Conservation (phyloP, 2,797 vertebrate genomes). For the Tauraco hartlaubi region DNA sequence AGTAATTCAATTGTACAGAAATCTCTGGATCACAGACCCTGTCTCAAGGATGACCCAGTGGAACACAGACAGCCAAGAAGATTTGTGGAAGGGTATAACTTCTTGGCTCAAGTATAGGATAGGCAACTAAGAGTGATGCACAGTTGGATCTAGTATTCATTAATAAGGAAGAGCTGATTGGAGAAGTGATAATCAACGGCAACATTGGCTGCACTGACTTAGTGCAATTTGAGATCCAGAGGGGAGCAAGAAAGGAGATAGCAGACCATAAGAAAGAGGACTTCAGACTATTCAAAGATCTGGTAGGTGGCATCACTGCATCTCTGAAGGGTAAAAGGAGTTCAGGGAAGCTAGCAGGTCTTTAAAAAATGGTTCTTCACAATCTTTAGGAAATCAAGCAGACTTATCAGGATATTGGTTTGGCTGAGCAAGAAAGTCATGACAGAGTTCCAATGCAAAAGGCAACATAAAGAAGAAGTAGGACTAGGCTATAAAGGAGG, state of each 20-base stretch:
- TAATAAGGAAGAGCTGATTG: neutral
- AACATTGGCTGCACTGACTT: neutral
- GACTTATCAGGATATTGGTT: neutral
- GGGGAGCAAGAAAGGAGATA: neutral
- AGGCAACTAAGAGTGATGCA: neutral
- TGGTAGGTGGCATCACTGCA: neutral
- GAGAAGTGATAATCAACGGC: neutral
- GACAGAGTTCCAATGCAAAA: neutral
- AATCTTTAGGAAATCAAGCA: neutral
- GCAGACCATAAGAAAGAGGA: neutral
- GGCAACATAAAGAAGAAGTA: neutral
- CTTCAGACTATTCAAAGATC: neutral
- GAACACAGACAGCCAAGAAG: neutral
- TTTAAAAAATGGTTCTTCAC: neutral
- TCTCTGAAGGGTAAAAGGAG: neutral
- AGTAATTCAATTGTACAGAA: neutral
- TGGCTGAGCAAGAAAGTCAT: neutral
- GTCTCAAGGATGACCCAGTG: rapidly evolving
- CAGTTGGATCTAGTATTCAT: neutral
- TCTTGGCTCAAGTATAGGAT: neutral
- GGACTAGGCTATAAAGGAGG: neutral
- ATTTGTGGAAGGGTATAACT: neutral
- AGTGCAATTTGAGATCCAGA: neutral
- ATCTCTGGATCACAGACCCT: neutral
- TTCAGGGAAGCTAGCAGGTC: neutral